These are phyloP conservation scores for Gambelia wislizenii DNA, from an alignment of 2,797 vertebrate species.

Conservation along the genomic window DNA sequence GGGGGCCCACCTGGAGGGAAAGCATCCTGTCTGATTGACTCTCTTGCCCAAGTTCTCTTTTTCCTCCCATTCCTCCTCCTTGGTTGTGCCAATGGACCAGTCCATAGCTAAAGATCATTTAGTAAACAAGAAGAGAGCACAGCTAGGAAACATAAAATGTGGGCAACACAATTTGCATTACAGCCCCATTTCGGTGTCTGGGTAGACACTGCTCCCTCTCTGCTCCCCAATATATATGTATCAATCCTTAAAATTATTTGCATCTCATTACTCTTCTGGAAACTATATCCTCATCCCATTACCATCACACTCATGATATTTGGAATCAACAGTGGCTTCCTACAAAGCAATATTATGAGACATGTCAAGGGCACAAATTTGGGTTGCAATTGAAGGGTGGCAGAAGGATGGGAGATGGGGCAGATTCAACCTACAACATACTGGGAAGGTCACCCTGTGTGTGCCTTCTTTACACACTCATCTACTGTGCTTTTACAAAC, in stretches of 20 bases:
- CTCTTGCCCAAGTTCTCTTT: too few relatives aligned
- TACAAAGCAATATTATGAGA: not conserved
- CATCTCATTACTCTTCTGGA: not conserved
- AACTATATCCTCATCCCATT: not conserved
- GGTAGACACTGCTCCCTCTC: not conserved
- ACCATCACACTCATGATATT: not conserved
- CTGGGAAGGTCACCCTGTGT: not conserved
- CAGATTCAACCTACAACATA: too few relatives aligned
- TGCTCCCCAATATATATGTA: not conserved
- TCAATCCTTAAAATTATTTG: not conserved
- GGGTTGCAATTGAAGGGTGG: not conserved
- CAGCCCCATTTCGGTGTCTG: not conserved
- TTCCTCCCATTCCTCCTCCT: not conserved
- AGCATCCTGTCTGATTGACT: not conserved
- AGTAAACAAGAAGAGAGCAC: slow-evolving; percentile 13
- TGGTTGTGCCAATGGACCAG: not conserved
- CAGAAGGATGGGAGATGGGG: not conserved
- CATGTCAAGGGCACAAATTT: not conserved
- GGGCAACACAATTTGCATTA: slow-evolving; percentile 38
- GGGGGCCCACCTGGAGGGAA: not conserved
- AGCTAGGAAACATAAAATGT: not conserved
- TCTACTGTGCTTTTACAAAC: not conserved
- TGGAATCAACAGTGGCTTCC: not conserved
- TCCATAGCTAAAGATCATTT: slow-evolving; percentile 30
- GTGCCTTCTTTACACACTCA: too few relatives aligned